A percentile compares a stretch with the other conserved stretches of the same genome.
These are phyloP conservation scores for Carpatolechia fugitivella DNA, from an alignment of 2,888 invertebrate species.

Conservation along the genomic window DNA sequence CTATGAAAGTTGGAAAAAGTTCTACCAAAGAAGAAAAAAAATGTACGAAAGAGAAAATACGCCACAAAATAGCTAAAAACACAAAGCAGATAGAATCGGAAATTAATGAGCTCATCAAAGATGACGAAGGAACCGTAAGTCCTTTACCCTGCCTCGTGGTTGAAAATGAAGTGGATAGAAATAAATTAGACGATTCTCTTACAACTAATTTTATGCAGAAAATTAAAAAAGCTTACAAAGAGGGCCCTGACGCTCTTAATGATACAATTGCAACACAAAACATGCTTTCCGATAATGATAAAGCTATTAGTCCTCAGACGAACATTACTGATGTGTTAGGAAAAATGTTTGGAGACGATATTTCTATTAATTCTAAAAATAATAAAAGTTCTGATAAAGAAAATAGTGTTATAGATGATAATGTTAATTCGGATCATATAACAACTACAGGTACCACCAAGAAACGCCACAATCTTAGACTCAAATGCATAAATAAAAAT, in stretches of 20 bases:
- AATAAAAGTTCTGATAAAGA: neutral
- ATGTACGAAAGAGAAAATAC: neutral
- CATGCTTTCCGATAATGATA: slow-evolving; percentile 44
- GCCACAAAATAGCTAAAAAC: neutral
- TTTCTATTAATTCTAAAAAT: neutral
- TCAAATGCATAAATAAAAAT: neutral
- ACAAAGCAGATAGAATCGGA: neutral
- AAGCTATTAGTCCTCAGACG: slow-evolving; percentile 29
- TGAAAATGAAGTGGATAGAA: slow-evolving; percentile 37
- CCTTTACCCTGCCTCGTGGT: slow-evolving; percentile 58
- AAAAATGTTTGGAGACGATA: slow-evolving; percentile 12
- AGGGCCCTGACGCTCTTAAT: slow-evolving; percentile 33
- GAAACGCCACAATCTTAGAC: neutral
- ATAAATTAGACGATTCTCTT: slow-evolving; percentile 40
- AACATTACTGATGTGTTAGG: slow-evolving; percentile 32
- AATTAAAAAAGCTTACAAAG: slow-evolving; percentile 43
- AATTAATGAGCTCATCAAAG: slow-evolving; percentile 17
- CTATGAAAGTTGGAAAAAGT: neutral
- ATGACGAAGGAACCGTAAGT: slow-evolving; percentile 46
- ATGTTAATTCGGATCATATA: neutral
- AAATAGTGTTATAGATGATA: neutral
- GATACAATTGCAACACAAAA: slow-evolving; percentile 50
- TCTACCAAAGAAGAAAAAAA: neutral
- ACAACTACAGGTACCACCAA: neutral
- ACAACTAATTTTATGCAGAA: slow-evolving; percentile 43